Evolutionary conservation across 2,797 vertebrate genomes (phyloP).

Genomic region (Coilia nasus): DNA sequence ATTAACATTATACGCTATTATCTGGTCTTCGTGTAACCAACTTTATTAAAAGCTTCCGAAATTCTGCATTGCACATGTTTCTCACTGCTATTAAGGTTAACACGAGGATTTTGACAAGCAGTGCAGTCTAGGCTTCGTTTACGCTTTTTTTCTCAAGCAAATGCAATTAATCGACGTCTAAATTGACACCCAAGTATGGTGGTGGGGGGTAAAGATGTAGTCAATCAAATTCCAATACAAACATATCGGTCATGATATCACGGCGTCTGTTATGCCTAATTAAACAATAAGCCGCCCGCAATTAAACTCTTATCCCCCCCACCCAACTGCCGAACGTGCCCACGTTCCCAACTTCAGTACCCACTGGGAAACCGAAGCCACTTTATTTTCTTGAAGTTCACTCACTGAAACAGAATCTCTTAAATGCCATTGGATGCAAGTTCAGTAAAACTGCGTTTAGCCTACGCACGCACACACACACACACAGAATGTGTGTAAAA

Average conservation of each 20-base stretch:
- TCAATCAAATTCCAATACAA: constrained; percentile 39
- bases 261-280: constrained; percentile 36
- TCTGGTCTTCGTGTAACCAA: background rate
- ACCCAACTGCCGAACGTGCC: background rate
- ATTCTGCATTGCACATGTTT: background rate
- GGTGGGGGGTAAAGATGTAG: constrained; percentile 1
- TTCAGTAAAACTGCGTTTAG: constrained; percentile 52
- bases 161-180: background rate
- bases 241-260: constrained; percentile 30
- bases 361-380: background rate
- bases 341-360: background rate
- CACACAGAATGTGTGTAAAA: constrained; percentile 34
- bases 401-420: constrained; percentile 29
- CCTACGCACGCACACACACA: constrained; percentile 14
- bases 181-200: background rate
- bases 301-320: constrained; percentile 22
- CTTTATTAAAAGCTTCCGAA: background rate
- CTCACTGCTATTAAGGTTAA: background rate
- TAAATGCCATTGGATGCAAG: constrained; percentile 41
- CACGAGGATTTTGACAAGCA: background rate
- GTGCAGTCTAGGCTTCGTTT: background rate
- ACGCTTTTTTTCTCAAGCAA: background rate
- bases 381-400: constrained; percentile 1
- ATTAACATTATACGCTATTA: background rate
- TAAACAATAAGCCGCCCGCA: constrained; percentile 39